Evolutionary conservation across 2,888 invertebrate genomes (phyloP).

Genomic region (Ypsolopha scabrella): DNA sequence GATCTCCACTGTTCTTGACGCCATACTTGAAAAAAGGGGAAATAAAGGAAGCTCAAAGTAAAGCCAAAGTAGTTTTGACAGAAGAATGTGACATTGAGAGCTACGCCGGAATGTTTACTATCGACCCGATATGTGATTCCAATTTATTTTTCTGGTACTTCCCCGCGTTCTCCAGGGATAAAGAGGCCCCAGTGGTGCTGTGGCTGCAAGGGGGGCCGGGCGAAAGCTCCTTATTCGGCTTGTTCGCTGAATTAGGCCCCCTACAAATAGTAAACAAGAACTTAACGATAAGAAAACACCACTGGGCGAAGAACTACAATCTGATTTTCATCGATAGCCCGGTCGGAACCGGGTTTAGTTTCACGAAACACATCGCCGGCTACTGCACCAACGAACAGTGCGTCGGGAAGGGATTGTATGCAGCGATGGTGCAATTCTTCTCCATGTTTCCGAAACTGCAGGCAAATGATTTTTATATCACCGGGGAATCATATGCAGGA

Average conservation of each 20-base stretch:
- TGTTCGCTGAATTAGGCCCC: conserved; percentile 74
- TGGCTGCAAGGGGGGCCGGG: conserved; percentile 74
- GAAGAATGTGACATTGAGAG: conserved; percentile 53
- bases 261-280: conserved; percentile 47
- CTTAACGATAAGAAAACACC: conserved; percentile 47
- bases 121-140: conserved; percentile 65
- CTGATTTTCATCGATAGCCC: conserved; percentile 76
- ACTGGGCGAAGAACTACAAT: conserved; percentile 71
- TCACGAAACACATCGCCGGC: conserved; percentile 61
- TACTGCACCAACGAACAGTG: conserved; percentile 68
- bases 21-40: conserved; percentile 67
- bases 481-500: conserved; percentile 75
- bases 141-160: conserved; percentile 78
- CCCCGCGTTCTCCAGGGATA: conserved; percentile 51
- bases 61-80: conserved; percentile 41
- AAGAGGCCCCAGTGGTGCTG: conserved; percentile 56
- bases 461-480: conserved; percentile 66
- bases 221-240: conserved; percentile 62
- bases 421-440: conserved; percentile 68
- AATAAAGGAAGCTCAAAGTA: conserved; percentile 50
- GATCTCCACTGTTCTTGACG: conserved; percentile 67
- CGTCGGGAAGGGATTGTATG: conserved; percentile 66
- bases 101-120: conserved; percentile 73
- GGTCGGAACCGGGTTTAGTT: conserved; percentile 75
- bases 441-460: conserved; percentile 66